Percentiles rank a stretch among this genome's conserved stretches.
Evolutionary conservation across 2,113 vertebrate genomes (phyloP).

Genomic region (Ardeotis arabs): DNA sequence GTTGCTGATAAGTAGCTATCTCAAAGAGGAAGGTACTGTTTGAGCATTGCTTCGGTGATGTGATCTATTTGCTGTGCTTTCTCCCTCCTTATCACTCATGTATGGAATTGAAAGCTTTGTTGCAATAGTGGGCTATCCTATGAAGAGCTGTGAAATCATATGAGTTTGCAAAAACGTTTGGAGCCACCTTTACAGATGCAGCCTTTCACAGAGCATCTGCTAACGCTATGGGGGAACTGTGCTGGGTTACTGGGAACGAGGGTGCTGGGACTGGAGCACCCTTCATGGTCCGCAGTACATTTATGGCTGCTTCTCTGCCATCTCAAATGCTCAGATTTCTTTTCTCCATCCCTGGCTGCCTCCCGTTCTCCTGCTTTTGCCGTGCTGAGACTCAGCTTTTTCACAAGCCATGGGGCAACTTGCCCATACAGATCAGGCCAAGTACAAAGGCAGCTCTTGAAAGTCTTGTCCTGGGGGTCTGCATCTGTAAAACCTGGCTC

Average conservation of each 20-base stretch:
- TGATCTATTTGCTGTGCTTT: not conserved
- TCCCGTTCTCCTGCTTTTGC: not conserved
- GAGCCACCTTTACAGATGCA: not conserved
- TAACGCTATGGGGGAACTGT: not conserved
- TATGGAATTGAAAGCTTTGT: not conserved
- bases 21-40: not conserved
- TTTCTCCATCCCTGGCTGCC: not conserved
- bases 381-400: not conserved
- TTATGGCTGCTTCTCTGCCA: not conserved
- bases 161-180: not conserved
- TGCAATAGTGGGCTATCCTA: not conserved
- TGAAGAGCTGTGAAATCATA: not conserved
- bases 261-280: not conserved
- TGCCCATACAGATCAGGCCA: not conserved
- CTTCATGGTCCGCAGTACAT: not conserved
- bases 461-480: conserved; percentile 44
- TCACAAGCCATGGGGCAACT: not conserved
- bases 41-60: not conserved
- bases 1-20: not conserved
- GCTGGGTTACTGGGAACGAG: not conserved
- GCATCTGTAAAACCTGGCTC: conserved; percentile 43
- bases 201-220: not conserved
- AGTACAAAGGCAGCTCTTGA: not conserved
- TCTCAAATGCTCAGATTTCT: accelerated
- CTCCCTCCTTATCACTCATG: not conserved